phyloP scores from a whole-genome alignment of 2,888 invertebrate genomes.

The Ochropleura leucogaster region DNA sequence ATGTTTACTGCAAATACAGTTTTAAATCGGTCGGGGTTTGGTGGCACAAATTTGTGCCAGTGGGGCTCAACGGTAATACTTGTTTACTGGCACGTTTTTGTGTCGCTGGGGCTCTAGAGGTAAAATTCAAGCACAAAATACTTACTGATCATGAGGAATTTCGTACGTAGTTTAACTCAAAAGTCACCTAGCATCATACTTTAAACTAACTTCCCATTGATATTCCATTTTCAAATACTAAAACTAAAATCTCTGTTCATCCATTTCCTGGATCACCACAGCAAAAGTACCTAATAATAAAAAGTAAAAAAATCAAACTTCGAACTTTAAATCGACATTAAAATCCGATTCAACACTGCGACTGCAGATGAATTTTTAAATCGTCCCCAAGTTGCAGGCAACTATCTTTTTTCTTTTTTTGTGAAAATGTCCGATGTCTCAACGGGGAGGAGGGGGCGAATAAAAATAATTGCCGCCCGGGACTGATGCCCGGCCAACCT shows the following conservation, averaged over 20 bases:
- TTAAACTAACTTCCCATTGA: background rate
- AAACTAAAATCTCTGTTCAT: conserved; percentile 25
- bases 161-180: background rate
- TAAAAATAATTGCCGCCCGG: conserved; percentile 85
- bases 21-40: no score
- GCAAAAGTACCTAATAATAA: conserved; percentile 18
- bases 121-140: conserved; percentile 14
- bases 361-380: conserved; percentile 74
- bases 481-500: conserved; percentile 80
- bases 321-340: conserved; percentile 60
- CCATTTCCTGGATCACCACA: conserved; percentile 17
- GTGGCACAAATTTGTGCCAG: no score
- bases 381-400: conserved; percentile 58
- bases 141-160: conserved; percentile 23
- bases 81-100: no score
- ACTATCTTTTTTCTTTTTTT: conserved; percentile 60
- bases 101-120: no score
- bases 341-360: conserved; percentile 64
- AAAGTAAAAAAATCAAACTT: conserved; percentile 31
- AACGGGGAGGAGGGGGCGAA: conserved; percentile 73
- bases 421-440: conserved; percentile 63
- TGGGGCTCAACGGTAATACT: no score
- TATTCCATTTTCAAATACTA: conserved; percentile 7
- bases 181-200: background rate
- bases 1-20: no score